Conservation (phyloP, 2,113 vertebrate species). For the Labrus mixtus region DNA sequence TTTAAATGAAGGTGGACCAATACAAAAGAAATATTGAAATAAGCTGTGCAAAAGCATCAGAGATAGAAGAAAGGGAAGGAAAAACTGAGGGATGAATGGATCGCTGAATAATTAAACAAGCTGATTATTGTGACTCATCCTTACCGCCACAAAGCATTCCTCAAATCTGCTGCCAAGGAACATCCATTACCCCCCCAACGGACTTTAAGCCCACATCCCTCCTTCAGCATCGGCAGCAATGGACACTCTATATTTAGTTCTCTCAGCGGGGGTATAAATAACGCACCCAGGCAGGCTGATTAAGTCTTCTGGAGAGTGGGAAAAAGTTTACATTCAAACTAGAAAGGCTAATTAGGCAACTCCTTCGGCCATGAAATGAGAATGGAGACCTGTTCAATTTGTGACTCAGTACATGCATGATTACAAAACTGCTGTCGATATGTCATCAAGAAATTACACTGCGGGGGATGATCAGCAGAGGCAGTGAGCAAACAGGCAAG, state of each 20-base stretch:
- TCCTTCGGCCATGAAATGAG: constrained; percentile 58
- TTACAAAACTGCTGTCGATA: constrained; percentile 41
- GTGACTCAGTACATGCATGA: constrained; percentile 46
- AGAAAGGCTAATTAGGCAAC: constrained; percentile 62
- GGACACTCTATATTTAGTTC: constrained; percentile 58
- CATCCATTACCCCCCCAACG: constrained; percentile 29
- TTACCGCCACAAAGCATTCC: constrained; percentile 21
- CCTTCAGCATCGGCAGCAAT: constrained; percentile 32
- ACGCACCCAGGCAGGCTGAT: constrained; percentile 44
- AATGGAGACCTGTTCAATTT: constrained; percentile 35
- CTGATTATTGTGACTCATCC: constrained; percentile 45
- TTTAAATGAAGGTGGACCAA: constrained; percentile 29
- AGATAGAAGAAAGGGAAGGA: background rate
- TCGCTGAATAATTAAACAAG: constrained; percentile 39
- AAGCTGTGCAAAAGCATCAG: background rate
- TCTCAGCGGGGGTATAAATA: constrained; percentile 61
- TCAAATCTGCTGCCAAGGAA: constrained; percentile 44
- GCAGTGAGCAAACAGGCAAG: constrained; percentile 20
- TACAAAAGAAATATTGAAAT: constrained; percentile 5
- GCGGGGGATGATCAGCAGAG: constrained; percentile 23
- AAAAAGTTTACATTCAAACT: constrained; percentile 63
- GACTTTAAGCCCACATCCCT: constrained; percentile 45
- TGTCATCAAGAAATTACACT: constrained; percentile 43
- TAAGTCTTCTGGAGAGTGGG: constrained; percentile 57
- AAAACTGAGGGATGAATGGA: constrained; percentile 12